Evolutionary conservation across 2,113 vertebrate species (phyloP), one percentile per base, ranked within the genome.

Genomic region (Poecile atricapillus): DNA sequence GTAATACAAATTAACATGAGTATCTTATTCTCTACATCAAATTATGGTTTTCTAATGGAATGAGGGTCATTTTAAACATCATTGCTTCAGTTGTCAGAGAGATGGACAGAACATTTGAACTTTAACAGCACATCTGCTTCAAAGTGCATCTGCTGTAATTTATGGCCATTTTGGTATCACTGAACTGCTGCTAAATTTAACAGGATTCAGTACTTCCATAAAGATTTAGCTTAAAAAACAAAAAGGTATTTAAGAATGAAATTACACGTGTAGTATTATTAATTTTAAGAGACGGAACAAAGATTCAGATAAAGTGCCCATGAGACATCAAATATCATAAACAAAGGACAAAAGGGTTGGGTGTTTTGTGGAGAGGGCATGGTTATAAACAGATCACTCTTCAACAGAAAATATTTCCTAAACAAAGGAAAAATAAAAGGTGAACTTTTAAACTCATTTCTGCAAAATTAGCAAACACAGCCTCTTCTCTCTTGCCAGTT

Each of bases 171-270:
- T 76, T 63, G 91, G 63, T 83, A 92, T 77, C 78, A 86, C 69
- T 94, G 89, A 95, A 64, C 46, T 74, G 49, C 67, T 87, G 79
- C 71, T 68, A 97, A 75, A 93, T 53, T 68, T 64, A 94, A 65
- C 33, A 89, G 77, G 69, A 96, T 64, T 94, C 88, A 77, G 39
- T 85, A 88, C 16, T 44, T 77, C 86, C 59, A 81, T 88, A 68
- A 97, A 97, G 91, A 80, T 84, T 90, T 92, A 94, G 22, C 83
- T 83, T 90, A 47, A 85, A 92, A 91, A 91, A 91, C 91, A 78
- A 84, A 52, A 41, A 73, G 74, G 44, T 33, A 18, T 41, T 84
- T 93, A 89, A 92, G n/a, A 92, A 88, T 90, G 78, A 93, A 60
- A 93, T 78, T 81, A 58, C 27, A 82, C 8, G 7, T 83, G 60